Percentiles rank a stretch among this genome's conserved stretches.
Evolutionary conservation across 2,113 vertebrate genomes (phyloP).

Genomic region (Scomber scombrus): DNA sequence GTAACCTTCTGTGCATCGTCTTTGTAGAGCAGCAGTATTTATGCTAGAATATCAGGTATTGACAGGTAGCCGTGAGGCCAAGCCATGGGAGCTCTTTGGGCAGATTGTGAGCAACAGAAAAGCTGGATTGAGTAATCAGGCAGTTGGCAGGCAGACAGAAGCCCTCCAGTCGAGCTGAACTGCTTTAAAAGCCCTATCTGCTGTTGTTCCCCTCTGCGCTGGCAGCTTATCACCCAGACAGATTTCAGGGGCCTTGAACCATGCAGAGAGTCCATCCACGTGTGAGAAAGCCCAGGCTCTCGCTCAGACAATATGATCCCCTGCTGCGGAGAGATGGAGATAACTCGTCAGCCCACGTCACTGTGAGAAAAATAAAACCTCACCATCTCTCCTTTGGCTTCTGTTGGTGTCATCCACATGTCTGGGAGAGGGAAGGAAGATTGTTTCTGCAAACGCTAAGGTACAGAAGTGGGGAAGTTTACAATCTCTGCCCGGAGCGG

Average conservation of each 20-base stretch:
- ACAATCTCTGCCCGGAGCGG: conserved; percentile 49
- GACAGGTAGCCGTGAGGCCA: conserved; percentile 71
- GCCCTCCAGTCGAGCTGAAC: conserved; percentile 80
- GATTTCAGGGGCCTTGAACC: conserved; percentile 84
- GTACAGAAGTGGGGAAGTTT: conserved; percentile 48
- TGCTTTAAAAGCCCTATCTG: conserved; percentile 82
- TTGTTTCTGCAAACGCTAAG: conserved; percentile 39
- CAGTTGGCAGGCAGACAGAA: conserved; percentile 83
- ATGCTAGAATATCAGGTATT: conserved; percentile 75
- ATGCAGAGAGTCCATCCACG: conserved; percentile 73
- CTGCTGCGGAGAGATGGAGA: conserved; percentile 54
- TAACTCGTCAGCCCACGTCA: conserved; percentile 52
- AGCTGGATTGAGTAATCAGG: conserved; percentile 84
- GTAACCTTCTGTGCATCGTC: conserved; percentile 42
- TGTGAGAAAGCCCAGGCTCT: conserved; percentile 74
- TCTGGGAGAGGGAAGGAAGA: conserved; percentile 26
- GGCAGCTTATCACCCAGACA: conserved; percentile 83
- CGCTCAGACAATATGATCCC: conserved; percentile 68
- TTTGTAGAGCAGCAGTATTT: conserved; percentile 57
- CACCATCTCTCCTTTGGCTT: conserved; percentile 19
- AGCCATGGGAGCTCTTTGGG: conserved; percentile 58
- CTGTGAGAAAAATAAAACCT: conserved; percentile 70
- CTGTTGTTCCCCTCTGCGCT: conserved; percentile 75
- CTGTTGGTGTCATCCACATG: conserved; percentile 50
- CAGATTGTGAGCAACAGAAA: conserved; percentile 73